phyloP scores from a whole-genome alignment of 2,888 invertebrate species.

The Bombylius major region DNA sequence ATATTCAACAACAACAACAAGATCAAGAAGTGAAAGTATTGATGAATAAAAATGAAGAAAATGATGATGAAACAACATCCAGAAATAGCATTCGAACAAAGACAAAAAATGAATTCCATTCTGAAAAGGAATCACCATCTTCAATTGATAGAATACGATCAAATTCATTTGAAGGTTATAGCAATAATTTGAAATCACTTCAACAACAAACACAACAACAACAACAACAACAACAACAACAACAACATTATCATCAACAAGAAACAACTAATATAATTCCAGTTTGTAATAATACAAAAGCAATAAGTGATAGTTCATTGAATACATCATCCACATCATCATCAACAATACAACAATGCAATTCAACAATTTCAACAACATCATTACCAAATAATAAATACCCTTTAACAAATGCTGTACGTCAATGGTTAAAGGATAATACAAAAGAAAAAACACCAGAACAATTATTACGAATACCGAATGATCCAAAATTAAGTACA shows the following conservation, averaged over 20 bases:
- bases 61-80: not conserved
- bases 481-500: slow-evolving; percentile 8
- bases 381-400: slow-evolving; percentile 15
- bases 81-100: too few species aligned
- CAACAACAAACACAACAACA: not conserved
- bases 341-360: too few species aligned
- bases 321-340: not conserved
- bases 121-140: not conserved
- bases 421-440: slow-evolving; percentile 42
- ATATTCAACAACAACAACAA: too few species aligned
- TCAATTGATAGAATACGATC: not conserved
- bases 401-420: slow-evolving; percentile 47
- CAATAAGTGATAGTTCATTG: not conserved
- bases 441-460: slow-evolving; percentile 29
- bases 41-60: too few species aligned
- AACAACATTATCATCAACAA: too few species aligned
- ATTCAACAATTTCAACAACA: too few species aligned
- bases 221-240: not conserved
- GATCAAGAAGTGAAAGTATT: too few species aligned
- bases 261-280: too few species aligned
- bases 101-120: not conserved
- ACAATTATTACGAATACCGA: slow-evolving; percentile 17
- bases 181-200: not conserved
- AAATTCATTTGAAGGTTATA: not conserved
- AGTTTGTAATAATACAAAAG: not conserved